Evolutionary conservation across 53 echinoderm and acorn worm genomes (phyloP).

Genomic region (Antedon mediterranea): DNA sequence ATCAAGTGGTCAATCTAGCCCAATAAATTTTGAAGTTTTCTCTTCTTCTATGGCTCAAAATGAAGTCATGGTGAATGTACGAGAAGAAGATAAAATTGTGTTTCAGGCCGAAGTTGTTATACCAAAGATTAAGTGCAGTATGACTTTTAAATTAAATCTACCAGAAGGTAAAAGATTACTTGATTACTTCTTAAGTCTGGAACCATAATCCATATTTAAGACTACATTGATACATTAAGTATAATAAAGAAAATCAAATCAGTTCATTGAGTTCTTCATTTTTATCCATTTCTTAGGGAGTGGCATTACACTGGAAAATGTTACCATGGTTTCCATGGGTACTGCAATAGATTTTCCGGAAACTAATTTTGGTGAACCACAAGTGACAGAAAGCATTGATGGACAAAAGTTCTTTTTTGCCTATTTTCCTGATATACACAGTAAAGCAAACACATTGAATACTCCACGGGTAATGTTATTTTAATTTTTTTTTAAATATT

Average conservation of each 20-base stretch:
- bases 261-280: too few species aligned
- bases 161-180: slow-evolving; percentile 57
- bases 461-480: slow-evolving; percentile 34
- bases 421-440: slow-evolving; percentile 29
- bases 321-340: slow-evolving; percentile 23
- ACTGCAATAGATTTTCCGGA: slow-evolving; percentile 29
- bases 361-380: slow-evolving; percentile 14
- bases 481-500: neutral
- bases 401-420: slow-evolving; percentile 31
- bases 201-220: neutral
- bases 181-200: neutral
- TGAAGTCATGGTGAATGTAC: slow-evolving; percentile 37
- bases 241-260: too few species aligned
- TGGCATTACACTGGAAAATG: slow-evolving; percentile 34
- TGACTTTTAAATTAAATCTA: slow-evolving; percentile 33
- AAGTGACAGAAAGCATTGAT: slow-evolving; percentile 25
- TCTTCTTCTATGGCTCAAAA: slow-evolving; percentile 31
- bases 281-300: slow-evolving; percentile 23
- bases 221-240: too few species aligned
- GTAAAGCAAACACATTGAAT: slow-evolving; percentile 22
- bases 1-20: slow-evolving; percentile 14
- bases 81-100: slow-evolving; percentile 17
- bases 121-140: slow-evolving; percentile 38
- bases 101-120: slow-evolving; percentile 36
- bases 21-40: slow-evolving; percentile 42